These are phyloP conservation scores for Rhabdornis inornatus DNA, from an alignment of 2,113 vertebrate species.

Conservation along the genomic window DNA sequence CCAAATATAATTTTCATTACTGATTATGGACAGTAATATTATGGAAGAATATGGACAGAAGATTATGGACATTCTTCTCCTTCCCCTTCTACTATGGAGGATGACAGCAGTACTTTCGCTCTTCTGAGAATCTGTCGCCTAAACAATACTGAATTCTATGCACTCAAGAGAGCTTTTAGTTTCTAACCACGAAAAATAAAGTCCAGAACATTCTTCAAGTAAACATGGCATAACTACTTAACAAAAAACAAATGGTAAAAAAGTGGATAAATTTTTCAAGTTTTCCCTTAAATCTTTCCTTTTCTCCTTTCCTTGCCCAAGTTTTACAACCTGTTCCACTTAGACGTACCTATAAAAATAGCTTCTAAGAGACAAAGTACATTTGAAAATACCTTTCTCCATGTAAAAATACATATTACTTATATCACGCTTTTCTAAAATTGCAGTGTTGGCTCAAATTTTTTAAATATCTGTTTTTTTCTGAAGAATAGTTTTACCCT, in stretches of 20 bases:
- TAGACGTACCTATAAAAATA: neutral
- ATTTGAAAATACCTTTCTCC: neutral
- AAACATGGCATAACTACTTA: neutral
- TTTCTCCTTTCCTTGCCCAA: neutral
- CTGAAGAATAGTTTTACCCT: neutral
- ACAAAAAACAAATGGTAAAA: neutral
- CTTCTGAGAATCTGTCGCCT: neutral
- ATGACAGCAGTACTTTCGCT: neutral
- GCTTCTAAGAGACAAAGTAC: neutral
- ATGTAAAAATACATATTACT: neutral
- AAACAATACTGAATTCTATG: neutral
- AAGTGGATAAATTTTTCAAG: neutral
- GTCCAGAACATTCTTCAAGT: neutral
- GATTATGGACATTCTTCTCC: neutral
- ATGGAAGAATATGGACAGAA: neutral
- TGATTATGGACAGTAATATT: neutral
- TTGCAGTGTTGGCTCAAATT: neutral
- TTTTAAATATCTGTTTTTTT: conserved; percentile 32
- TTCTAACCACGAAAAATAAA: neutral
- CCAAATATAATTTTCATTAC: neutral
- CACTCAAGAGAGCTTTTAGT: neutral
- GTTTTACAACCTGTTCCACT: conserved; percentile 14
- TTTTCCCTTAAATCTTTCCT: neutral
- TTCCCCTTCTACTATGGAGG: neutral
- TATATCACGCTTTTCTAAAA: neutral